Base-by-base conservation (phyloP, 2,113 vertebrate genomes). In the Austrofundulus limnaeus region DNA sequence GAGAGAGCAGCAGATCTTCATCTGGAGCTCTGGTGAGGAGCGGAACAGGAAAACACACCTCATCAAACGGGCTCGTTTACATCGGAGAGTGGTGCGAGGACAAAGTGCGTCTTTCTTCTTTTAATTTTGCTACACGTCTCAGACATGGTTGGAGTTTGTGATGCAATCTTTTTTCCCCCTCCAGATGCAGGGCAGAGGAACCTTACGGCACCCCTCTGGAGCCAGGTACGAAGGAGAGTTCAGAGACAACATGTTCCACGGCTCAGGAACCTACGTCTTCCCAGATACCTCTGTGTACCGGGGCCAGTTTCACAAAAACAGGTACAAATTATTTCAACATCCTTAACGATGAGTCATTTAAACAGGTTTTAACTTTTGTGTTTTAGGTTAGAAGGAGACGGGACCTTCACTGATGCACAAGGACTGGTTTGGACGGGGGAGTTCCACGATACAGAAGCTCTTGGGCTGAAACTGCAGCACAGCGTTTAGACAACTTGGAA, bases 141-240 rank as follows among this genome's bases (percentile, higher is more conserved):
- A 11, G 25, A 8, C 8, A 17, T 1, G n/a, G 45, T 46, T 17
- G n/a, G n/a, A n/a, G n/a, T n/a, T 38, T 38, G 15, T 66, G 20
- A 9, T 19, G 3, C 43, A 51, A 9, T 20, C n/a, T 23, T 14
- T 8, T 24, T 23, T 15, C 3, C 17, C 20, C n/a, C n/a, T 73
- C 61, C 77, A 95, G 93, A 94, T 95, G 92, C 90, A 94, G 50
- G n/a, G n/a, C n/a, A n/a, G 53, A 55, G 94, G 94, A 66, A 93
- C 74, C 68, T 78, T 95, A 25, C 86, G 89, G n/a, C 87, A 93
- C 85, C 92, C n/a, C n/a, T n/a, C n/a, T n/a, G n/a, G n/a, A n/a
- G n/a, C n/a, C n/a, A n/a, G n/a, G n/a, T n/a, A n/a, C n/a, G n/a
- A n/a, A n/a, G n/a, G n/a, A n/a, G 78, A 94, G 41, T 95, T 96